phyloP scores from a whole-genome alignment of 2,113 vertebrate genomes.

The Sapayoa aenigma region DNA sequence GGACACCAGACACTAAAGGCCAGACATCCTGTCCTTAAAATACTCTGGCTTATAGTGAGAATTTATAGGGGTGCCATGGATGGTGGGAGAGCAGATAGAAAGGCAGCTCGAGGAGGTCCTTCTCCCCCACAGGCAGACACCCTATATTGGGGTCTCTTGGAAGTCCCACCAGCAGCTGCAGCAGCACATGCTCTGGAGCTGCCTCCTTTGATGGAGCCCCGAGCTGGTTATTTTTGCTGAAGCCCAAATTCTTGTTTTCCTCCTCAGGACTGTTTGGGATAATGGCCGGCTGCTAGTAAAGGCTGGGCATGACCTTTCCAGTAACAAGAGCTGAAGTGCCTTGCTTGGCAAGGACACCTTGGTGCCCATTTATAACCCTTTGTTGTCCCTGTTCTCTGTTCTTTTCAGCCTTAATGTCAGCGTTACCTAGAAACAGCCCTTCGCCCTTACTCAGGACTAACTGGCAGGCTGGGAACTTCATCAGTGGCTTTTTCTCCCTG shows the following conservation, averaged over 20 bases:
- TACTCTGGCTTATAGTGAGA: not conserved
- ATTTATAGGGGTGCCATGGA: not conserved
- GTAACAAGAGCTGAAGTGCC: not conserved
- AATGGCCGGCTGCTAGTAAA: not conserved
- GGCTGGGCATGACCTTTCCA: not conserved
- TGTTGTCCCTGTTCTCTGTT: constrained; percentile 6
- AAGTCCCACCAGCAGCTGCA: constrained; percentile 18
- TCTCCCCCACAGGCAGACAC: not conserved
- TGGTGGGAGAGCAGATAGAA: not conserved
- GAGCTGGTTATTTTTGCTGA: not conserved
- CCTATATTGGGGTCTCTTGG: not conserved
- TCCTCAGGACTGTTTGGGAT: not conserved
- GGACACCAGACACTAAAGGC: not conserved
- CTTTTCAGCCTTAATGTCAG: not conserved
- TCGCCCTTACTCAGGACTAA: not conserved
- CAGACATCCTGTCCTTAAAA: constrained; percentile 25
- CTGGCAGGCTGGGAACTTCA: not conserved
- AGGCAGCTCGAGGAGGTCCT: not conserved
- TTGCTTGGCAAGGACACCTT: constrained; percentile 7
- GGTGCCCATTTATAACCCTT: not conserved
- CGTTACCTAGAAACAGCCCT: constrained; percentile 45
- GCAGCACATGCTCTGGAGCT: not conserved
- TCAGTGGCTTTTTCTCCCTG: not conserved
- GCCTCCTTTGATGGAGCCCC: fast-evolving
- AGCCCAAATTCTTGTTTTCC: not conserved